These are phyloP conservation scores for Indicator indicator DNA, from an alignment of 2,113 vertebrate genomes.

Conservation along the genomic window DNA sequence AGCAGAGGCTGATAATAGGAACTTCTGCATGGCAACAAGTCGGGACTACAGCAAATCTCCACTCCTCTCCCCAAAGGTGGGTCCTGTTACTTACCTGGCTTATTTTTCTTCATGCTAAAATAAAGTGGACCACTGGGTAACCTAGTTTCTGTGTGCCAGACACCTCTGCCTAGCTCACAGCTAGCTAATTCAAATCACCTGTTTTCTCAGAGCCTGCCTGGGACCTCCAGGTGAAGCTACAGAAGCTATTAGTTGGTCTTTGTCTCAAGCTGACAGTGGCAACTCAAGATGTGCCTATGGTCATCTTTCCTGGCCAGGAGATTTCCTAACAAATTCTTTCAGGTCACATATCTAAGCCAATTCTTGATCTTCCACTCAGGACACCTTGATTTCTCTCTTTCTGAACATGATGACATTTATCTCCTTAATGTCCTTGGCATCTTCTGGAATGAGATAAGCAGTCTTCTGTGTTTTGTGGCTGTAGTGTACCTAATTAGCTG, in stretches of 20 bases:
- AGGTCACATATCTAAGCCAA: not conserved
- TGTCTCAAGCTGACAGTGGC: not conserved
- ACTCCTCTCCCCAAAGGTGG: not conserved
- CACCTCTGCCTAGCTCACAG: not conserved
- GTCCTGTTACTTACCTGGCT: not conserved
- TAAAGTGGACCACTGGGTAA: not conserved
- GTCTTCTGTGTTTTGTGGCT: not conserved
- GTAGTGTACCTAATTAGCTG: not conserved
- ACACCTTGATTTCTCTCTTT: not conserved
- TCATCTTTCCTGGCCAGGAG: not conserved
- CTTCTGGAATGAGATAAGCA: not conserved
- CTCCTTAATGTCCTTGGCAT: not conserved
- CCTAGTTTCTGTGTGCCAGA: not conserved
- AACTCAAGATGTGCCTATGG: not conserved
- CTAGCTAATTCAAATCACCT: not conserved
- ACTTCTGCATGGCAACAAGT: not conserved
- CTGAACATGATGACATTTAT: not conserved
- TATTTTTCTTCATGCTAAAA: not conserved
- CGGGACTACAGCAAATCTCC: not conserved
- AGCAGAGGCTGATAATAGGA: not conserved
- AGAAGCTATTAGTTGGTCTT: not conserved
- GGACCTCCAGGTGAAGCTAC: not conserved
- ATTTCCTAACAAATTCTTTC: not conserved
- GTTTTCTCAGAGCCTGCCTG: not conserved
- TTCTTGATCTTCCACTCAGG: not conserved